A percentile compares a stretch with the other conserved stretches of the same genome.
Evolutionary conservation across 1,140 invertebrate genomes (phyloP).

Genomic region (Mactra quadrangularis): DNA sequence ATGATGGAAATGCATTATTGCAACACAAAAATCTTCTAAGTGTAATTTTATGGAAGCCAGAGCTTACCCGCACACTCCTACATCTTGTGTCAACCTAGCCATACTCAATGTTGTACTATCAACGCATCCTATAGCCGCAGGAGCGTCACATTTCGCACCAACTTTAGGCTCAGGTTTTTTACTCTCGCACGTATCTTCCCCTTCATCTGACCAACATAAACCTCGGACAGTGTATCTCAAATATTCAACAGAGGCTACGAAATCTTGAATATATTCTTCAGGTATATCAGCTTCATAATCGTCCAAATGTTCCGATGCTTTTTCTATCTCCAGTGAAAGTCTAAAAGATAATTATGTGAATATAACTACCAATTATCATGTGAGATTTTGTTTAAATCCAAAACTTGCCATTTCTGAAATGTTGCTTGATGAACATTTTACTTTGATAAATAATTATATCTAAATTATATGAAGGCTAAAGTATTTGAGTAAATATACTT

Average conservation of each 20-base stretch:
- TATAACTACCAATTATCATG: too few relatives aligned
- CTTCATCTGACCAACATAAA: slow-evolving; percentile 1
- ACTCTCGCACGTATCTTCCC: background rate
- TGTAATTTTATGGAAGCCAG: too few relatives aligned
- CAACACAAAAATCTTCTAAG: too few relatives aligned
- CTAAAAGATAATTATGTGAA: too few relatives aligned
- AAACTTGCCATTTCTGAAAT: too few relatives aligned
- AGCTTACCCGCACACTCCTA: too few relatives aligned
- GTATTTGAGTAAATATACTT: too few relatives aligned
- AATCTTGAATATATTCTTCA: background rate
- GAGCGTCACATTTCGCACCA: background rate
- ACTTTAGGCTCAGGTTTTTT: background rate
- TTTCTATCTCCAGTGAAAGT: background rate
- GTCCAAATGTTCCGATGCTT: background rate
- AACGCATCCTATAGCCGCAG: background rate
- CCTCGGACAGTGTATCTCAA: background rate
- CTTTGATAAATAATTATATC: too few relatives aligned
- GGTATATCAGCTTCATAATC: background rate
- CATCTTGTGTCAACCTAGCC: background rate
- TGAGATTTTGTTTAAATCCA: too few relatives aligned
- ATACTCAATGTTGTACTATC: background rate
- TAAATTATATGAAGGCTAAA: too few relatives aligned
- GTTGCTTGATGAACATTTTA: too few relatives aligned
- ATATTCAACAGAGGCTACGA: background rate
- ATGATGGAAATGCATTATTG: too few relatives aligned